These are phyloP conservation scores for Propithecus deckenii DNA, from an alignment of 2,797 vertebrate species.

Conservation along the genomic window DNA sequence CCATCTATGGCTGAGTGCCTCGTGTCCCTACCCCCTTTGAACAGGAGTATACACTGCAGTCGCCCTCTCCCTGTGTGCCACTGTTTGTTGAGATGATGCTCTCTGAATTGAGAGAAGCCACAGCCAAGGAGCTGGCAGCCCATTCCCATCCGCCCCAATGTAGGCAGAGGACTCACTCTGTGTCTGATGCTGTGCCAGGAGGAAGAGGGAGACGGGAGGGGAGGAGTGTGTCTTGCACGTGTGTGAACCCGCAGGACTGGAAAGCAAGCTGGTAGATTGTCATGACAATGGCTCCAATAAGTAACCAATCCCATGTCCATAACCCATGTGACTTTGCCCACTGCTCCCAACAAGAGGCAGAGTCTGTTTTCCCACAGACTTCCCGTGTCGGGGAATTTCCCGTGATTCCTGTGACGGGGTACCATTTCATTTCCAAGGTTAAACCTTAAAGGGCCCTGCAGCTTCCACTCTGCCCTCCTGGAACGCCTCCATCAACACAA, in stretches of 20 bases:
- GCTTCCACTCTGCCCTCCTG: neutral
- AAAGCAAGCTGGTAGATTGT: neutral
- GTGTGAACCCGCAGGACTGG: neutral
- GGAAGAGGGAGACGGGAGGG: too few species aligned
- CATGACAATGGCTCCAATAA: neutral
- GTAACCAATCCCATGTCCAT: too few species aligned
- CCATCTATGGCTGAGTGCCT: neutral
- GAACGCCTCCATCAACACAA: neutral
- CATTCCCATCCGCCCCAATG: rapidly evolving
- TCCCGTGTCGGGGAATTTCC: too few species aligned
- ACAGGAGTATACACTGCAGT: neutral
- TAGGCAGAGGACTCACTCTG: neutral
- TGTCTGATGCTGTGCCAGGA: rapidly evolving
- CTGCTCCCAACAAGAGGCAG: neutral
- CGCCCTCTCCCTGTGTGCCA: too few species aligned
- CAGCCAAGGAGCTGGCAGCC: neutral
- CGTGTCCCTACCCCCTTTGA: rapidly evolving
- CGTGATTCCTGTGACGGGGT: rapidly evolving
- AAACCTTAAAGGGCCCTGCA: neutral
- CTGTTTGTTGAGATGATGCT: neutral
- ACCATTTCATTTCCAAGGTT: neutral
- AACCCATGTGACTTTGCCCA: neutral
- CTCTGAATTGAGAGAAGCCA: neutral
- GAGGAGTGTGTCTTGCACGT: neutral
- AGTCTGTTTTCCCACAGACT: neutral